phyloP scores from a whole-genome alignment of 2,888 invertebrate genomes.

The Noctua pronuba region DNA sequence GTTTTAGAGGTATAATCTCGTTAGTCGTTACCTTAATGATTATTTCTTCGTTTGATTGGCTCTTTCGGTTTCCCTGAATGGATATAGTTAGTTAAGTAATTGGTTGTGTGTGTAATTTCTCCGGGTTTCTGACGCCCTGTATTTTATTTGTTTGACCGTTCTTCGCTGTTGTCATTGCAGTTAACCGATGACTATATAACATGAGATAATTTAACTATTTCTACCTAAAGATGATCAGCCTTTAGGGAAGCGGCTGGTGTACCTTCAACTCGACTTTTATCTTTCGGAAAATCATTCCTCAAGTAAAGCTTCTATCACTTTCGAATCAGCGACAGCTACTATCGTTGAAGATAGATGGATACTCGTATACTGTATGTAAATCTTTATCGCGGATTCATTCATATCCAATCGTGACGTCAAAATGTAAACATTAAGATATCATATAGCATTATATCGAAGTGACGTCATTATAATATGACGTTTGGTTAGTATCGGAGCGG shows the following conservation, averaged over 20 bases:
- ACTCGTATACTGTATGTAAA: not conserved
- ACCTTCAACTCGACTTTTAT: not conserved
- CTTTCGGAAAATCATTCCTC: not conserved
- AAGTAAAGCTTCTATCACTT: not conserved
- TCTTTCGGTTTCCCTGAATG: not conserved
- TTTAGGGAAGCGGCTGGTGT: not conserved
- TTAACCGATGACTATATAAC: not conserved
- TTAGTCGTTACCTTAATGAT: constrained; percentile 21
- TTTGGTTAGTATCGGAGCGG: not conserved
- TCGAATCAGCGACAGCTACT: not conserved
- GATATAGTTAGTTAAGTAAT: not conserved
- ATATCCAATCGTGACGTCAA: constrained; percentile 16
- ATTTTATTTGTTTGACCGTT: not conserved
- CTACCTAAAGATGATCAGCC: not conserved
- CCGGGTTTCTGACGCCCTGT: not conserved
- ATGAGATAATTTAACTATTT: not conserved
- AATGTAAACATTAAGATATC: constrained; percentile 9
- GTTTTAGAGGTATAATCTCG: constrained; percentile 27
- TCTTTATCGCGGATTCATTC: constrained; percentile 23
- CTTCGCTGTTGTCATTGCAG: not conserved
- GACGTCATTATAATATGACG: not conserved
- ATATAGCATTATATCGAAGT: constrained; percentile 2
- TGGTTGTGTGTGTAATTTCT: not conserved
- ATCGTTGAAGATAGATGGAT: not conserved
- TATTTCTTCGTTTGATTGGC: constrained; percentile 27